These are phyloP conservation scores for Meliscaeva auricollis DNA, from an alignment of 2,888 invertebrate genomes.

Conservation along the genomic window DNA sequence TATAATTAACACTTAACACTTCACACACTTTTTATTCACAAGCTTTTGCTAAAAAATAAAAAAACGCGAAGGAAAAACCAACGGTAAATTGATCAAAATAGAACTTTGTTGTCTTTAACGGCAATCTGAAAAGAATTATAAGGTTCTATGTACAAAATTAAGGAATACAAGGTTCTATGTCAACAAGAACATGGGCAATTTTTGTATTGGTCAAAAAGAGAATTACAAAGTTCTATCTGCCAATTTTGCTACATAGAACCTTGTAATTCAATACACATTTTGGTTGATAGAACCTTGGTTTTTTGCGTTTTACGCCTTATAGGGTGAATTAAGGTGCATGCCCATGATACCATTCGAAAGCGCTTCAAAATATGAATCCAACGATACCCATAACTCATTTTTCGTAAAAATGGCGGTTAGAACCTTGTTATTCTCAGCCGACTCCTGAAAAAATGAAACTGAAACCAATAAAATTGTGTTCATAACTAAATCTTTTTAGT, in stretches of 20 bases:
- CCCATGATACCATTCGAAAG: not conserved
- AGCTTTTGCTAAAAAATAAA: no score
- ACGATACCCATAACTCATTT: conserved; percentile 3
- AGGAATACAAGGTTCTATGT: not conserved
- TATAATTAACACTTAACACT: no score
- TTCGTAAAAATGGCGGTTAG: not conserved
- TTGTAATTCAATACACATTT: not conserved
- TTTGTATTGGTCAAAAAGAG: not conserved
- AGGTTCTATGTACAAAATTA: conserved; percentile 1
- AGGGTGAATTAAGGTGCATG: not conserved
- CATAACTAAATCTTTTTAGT: no score
- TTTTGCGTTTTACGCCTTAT: not conserved
- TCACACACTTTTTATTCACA: no score
- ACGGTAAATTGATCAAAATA: no score
- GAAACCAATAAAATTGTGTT: no score
- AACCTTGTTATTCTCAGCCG: no score
- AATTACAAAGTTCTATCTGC: not conserved
- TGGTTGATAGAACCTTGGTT: not conserved
- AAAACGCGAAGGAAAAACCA: no score
- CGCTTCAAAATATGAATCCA: conserved; percentile 4
- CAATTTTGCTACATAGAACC: not conserved
- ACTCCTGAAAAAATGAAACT: no score
- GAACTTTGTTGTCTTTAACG: not conserved
- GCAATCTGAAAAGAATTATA: not conserved
- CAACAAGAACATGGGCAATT: not conserved